Conservation (phyloP, 1,140 invertebrate species). For the Pseudomyrmex sp. region DNA sequence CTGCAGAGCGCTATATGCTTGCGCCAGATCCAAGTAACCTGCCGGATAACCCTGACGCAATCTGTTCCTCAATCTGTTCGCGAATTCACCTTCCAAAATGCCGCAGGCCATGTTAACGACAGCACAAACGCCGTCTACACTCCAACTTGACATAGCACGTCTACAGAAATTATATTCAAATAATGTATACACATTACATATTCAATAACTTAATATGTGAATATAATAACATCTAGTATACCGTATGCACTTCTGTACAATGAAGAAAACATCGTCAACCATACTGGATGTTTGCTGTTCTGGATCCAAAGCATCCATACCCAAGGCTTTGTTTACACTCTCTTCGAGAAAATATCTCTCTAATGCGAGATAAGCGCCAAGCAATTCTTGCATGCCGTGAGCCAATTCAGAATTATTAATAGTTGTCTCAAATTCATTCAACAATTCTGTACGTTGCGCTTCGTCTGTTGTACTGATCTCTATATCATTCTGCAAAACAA, state of each 20-base stretch:
- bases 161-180: slow-evolving; percentile 81
- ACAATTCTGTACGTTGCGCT: slow-evolving; percentile 85
- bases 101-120: slow-evolving; percentile 97
- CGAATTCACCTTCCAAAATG: slow-evolving; percentile 95
- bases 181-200: too few species aligned
- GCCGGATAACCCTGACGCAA: slow-evolving; percentile 94
- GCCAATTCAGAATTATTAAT: slow-evolving; percentile 92
- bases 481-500: slow-evolving; percentile 87
- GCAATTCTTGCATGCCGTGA: slow-evolving; percentile 94
- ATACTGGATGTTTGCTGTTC: slow-evolving; percentile 95
- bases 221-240: slow-evolving; percentile 76
- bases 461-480: slow-evolving; percentile 88
- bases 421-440: slow-evolving; percentile 88
- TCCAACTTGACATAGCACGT: slow-evolving; percentile 94
- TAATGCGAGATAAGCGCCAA: slow-evolving; percentile 95
- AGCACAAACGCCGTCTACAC: slow-evolving; percentile 97
- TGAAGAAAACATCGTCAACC: slow-evolving; percentile 99
- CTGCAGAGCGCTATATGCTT: slow-evolving; percentile 92
- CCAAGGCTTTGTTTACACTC: slow-evolving; percentile 97
- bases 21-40: slow-evolving; percentile 93
- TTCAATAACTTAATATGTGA: too few species aligned
- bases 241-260: slow-evolving; percentile 98
- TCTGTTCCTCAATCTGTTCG: slow-evolving; percentile 90
- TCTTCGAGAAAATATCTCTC: slow-evolving; percentile 99
- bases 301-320: slow-evolving; percentile 91